Percentiles rank a stretch among this genome's conserved stretches.
Evolutionary conservation across 2,888 invertebrate species (phyloP).

Genomic region (Eustalomyia histrio): DNA sequence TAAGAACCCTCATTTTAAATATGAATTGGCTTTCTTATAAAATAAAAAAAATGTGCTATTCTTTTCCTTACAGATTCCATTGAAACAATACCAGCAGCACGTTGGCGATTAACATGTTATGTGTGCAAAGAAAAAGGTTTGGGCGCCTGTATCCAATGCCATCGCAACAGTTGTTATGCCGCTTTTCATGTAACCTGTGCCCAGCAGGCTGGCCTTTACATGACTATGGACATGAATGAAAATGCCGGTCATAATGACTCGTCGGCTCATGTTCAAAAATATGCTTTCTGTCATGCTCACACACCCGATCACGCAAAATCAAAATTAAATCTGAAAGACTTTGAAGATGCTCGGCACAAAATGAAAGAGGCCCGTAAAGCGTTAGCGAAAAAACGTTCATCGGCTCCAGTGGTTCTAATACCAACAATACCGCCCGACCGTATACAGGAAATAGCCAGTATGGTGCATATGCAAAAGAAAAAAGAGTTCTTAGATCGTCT

Average conservation of each 20-base stretch:
- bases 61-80: constrained; percentile 86
- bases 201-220: constrained; percentile 94
- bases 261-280: constrained; percentile 94
- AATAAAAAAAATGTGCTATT: no score
- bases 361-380: constrained; percentile 93
- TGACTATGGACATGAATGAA: constrained; percentile 96
- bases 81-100: constrained; percentile 95
- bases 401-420: constrained; percentile 94
- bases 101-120: constrained; percentile 98
- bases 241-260: constrained; percentile 82
- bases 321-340: constrained; percentile 79
- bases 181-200: constrained; percentile 99
- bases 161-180: constrained; percentile 96
- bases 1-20: no score
- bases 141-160: constrained; percentile 99
- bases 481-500: constrained; percentile 93
- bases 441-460: constrained; percentile 90
- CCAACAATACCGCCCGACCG: constrained; percentile 95
- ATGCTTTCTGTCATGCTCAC: constrained; percentile 97
- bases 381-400: constrained; percentile 92
- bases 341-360: constrained; percentile 87
- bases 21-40: neutral
- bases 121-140: constrained; percentile 95
- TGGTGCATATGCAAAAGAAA: constrained; percentile 87
- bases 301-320: constrained; percentile 81